Evolutionary conservation across 2,113 vertebrate genomes (phyloP).

Genomic region (Chauna torquata): DNA sequence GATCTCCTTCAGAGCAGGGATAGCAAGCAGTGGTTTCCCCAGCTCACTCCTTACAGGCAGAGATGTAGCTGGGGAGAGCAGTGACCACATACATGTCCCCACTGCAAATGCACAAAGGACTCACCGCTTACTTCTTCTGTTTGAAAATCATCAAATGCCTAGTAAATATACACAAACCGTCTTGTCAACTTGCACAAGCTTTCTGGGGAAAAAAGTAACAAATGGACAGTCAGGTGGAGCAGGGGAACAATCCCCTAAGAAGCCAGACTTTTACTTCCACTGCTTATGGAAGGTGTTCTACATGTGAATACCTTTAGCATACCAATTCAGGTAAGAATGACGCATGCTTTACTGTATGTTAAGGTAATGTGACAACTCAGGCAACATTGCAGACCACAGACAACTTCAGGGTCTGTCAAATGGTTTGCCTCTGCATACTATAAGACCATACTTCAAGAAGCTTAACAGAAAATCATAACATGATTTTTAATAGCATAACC

Average conservation of each 20-base stretch:
- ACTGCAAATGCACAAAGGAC: neutral
- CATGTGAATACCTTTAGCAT: fast-evolving
- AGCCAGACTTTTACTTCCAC: neutral
- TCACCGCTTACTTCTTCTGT: neutral
- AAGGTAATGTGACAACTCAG: neutral
- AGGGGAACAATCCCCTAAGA: neutral
- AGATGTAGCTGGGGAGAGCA: neutral
- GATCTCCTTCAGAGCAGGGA: neutral
- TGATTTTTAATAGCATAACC: neutral
- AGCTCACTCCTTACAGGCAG: neutral
- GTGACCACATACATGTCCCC: neutral
- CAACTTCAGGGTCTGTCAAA: neutral
- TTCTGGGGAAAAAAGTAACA: neutral
- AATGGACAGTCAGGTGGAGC: neutral
- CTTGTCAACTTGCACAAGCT: neutral
- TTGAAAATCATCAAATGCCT: neutral
- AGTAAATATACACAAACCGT: neutral
- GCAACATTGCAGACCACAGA: neutral
- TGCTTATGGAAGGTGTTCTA: neutral
- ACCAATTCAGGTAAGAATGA: neutral
- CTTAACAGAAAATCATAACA: neutral
- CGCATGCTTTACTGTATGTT: neutral
- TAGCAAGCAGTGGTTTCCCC: neutral
- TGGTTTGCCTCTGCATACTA: neutral
- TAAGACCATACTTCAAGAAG: neutral